Percentiles rank a stretch among this genome's conserved stretches.
Conservation (phyloP, 2,113 vertebrate genomes). For the Muntiacus reevesi region DNA sequence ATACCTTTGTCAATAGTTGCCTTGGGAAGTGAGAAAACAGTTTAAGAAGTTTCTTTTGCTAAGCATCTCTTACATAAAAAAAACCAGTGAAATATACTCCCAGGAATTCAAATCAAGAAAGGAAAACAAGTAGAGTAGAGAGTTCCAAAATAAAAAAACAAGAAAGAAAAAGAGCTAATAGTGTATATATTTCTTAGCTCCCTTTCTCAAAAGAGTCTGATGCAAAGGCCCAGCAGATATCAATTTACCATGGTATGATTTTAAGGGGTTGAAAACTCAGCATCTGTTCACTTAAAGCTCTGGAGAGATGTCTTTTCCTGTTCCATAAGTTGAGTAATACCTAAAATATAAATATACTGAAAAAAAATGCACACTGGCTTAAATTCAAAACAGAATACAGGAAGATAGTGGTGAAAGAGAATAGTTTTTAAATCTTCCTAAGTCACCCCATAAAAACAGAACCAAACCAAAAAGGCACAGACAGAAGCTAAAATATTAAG, state of each 20-base stretch:
- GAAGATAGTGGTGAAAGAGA: background rate
- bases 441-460: background rate
- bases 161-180: background rate
- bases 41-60: conserved; percentile 25
- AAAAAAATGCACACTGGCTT: background rate
- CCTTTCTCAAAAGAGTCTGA: background rate
- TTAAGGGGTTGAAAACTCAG: background rate
- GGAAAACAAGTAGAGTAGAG: conserved; percentile 25
- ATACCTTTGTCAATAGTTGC: conserved; percentile 2
- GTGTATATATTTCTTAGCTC: too few species aligned
- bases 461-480: background rate
- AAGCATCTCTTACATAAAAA: conserved; percentile 35
- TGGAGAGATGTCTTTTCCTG: background rate
- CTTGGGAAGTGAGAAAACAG: conserved; percentile 7
- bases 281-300: background rate
- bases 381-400: background rate
- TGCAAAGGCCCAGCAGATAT: background rate
- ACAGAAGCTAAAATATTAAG: background rate
- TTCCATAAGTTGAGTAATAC: background rate
- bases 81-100: background rate
- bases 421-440: background rate
- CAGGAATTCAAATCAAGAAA: conserved; percentile 30
- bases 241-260: background rate
- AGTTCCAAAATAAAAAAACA: background rate
- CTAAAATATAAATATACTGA: background rate